Base-by-base conservation (phyloP, 2,797 vertebrate species). In the Halcyon badia region DNA sequence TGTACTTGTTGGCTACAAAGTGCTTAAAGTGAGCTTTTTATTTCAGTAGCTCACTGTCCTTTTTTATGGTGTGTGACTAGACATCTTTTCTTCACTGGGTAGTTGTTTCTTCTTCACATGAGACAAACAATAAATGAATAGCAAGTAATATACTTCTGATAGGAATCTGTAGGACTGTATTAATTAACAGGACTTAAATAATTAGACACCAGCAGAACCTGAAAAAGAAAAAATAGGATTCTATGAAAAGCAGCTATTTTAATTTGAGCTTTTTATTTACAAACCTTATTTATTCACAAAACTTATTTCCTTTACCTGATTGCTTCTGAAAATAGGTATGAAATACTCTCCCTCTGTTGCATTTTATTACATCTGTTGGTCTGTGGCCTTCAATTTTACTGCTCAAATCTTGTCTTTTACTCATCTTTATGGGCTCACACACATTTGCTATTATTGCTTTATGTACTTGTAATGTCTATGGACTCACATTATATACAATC, bases 371-470 rank as follows among this genome's bases (percentile, higher is more conserved):
- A 86, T 82, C 30, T 87, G 8, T 57, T 89, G 22, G 54, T 92
- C 10, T 0, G 1, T 51, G 88, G 10, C 30, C 83, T 95, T 64
- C 14, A 25, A 70, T 88, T 91, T 83, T 75, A 62, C n/a, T 83
- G 17, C 22, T 83, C n/a, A 81, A 68, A 87, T 94, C 39, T 68
- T 91, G 41, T 73, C 20, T 78, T 94, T 93, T 92, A 83, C 69
- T 85, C 70, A 78, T 42, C 25, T 83, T 89, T 90, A 86, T 46
- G 51, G 39, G 15, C 62, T 88, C 48, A 77, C n/a, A 69, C 76
- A 86, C 46, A 76, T 89, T 94, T 94, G n/a, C 62, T 51, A 4
- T 90, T 92, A 75, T 41, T 95, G 37, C 49, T 96, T 94, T 94
- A 88, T 75, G 49, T 56, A 88, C 58, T 86, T 93, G 57, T 78